Evolutionary conservation across 2,113 vertebrate genomes (phyloP).

Genomic region (Baryphthengus martii): DNA sequence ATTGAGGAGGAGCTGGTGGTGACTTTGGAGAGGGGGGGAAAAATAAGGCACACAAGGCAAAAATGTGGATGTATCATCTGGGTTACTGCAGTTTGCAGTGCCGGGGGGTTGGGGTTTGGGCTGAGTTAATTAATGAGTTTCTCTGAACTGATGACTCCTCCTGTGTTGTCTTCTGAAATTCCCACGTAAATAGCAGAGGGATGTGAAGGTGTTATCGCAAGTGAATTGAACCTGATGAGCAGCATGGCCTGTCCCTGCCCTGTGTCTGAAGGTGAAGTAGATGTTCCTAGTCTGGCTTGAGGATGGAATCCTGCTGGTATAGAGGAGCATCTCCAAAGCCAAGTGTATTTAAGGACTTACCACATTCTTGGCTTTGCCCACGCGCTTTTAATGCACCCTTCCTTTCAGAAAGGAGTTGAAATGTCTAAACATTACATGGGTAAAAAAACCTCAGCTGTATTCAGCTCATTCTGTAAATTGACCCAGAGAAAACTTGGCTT

Average conservation of each 20-base stretch:
- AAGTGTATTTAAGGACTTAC: neutral
- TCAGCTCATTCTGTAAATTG: neutral
- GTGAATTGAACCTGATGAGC: rapidly evolving
- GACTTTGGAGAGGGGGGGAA: neutral
- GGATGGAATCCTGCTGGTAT: neutral
- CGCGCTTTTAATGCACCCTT: neutral
- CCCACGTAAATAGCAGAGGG: neutral
- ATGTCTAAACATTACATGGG: neutral
- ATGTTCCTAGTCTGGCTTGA: neutral
- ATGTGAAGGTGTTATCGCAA: neutral
- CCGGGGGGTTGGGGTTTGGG: rapidly evolving
- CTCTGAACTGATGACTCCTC: neutral
- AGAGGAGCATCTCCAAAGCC: neutral
- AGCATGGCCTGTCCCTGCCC: neutral
- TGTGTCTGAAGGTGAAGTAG: neutral
- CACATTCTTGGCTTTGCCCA: neutral
- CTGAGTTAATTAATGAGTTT: neutral
- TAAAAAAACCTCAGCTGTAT: neutral
- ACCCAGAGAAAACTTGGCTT: neutral
- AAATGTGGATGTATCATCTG: neutral
- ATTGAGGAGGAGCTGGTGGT: neutral
- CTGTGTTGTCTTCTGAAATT: neutral
- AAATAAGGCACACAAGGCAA: neutral
- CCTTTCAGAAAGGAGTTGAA: neutral
- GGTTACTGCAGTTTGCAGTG: neutral